Evolutionary conservation across 1,140 invertebrate species (phyloP), one percentile per base, ranked within the genome.

Genomic region (Eumeta japonica): DNA sequence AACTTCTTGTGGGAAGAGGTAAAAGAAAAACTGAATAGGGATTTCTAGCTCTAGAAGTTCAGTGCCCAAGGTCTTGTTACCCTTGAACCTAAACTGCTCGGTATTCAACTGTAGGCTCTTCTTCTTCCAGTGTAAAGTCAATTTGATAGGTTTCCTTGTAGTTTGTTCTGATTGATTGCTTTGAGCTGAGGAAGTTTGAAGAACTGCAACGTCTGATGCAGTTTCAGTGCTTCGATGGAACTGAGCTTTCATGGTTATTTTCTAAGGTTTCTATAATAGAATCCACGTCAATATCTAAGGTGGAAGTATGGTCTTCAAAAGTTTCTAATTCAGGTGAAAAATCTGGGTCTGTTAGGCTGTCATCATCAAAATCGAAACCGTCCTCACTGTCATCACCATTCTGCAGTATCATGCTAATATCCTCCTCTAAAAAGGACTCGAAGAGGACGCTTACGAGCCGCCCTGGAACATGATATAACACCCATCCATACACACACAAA

Each of bases 271-370:
- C 39, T 45, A 47, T 50, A 27, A 50, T 24, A 18, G 47, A 40
- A 49, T 49, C 43, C 2, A 48, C 38, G 28, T 46, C 47, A 31
- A 48, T 45, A 41, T 47, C 41, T 32, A 39, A 37, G n/a, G 18
- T 27, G n/a, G 38, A 34, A 48, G 35, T 41, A 15, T 38, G 18
- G 19, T 47, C 38, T 42, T 43, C 48, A 42, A 47, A 43, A 33
- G 37, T 37, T 41, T 49, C 44, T 16, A 49, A 43, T 41, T 46
- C 35, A 9, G 44, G 42, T 3, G 30, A 10, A 47, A 52, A 49
- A 49, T 49, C 46, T 28, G 43, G 46, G 32, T 53, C 47, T 5
- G 34, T 32, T 7, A 53, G 41, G 41, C 50, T 53, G 39, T 53
- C 45, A 30, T 50, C 50, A 15, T 47, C 45, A 27, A 43, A 46